A percentile compares a stretch with the other conserved stretches of the same genome.
phyloP scores from a whole-genome alignment of 2,797 vertebrate species.

The Pantherophis vulpinus region DNA sequence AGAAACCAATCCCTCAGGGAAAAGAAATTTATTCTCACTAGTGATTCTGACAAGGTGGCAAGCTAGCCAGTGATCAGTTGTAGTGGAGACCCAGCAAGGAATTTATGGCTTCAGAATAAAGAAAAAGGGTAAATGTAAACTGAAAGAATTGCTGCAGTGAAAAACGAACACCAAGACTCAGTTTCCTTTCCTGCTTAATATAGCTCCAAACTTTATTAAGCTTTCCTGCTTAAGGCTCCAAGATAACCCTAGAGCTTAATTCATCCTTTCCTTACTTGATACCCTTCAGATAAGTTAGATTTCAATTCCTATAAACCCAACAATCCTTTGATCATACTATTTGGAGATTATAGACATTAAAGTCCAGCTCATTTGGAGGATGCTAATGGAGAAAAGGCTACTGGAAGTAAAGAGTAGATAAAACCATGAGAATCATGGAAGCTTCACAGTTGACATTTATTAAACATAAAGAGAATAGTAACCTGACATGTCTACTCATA shows the following conservation, averaged over 20 bases:
- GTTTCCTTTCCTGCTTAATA: not conserved
- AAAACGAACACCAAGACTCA: not conserved
- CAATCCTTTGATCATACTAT: not conserved
- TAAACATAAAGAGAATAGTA: not conserved
- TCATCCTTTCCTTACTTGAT: not conserved
- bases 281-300: not conserved
- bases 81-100: not conserved
- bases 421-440: not conserved
- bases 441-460: not conserved
- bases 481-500: not conserved
- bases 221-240: not conserved
- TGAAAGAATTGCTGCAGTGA: not conserved
- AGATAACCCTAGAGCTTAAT: not conserved
- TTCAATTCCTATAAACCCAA: not conserved
- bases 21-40: not conserved
- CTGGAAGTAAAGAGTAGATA: not conserved
- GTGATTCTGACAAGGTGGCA: not conserved
- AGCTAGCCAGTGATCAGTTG: not conserved
- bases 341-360: not conserved
- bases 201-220: not conserved
- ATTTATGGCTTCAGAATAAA: not conserved
- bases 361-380: not conserved
- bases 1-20: not conserved
- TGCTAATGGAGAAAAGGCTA: not conserved
- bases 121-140: not conserved